A percentile compares a stretch with the other conserved stretches of the same genome.
phyloP scores from a whole-genome alignment of 2,797 vertebrate species.

The Lophius americanus region DNA sequence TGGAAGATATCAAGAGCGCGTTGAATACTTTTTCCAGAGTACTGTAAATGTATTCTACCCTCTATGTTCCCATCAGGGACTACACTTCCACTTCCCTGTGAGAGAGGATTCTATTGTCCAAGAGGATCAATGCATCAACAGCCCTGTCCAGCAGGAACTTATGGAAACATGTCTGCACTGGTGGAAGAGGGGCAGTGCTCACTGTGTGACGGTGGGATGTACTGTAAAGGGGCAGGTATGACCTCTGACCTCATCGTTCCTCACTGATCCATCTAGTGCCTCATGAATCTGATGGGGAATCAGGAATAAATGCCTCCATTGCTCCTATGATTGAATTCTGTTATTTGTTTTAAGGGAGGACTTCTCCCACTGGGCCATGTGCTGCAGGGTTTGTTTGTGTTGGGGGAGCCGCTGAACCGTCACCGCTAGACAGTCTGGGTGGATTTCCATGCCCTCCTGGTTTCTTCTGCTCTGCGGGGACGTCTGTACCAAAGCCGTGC shows the following conservation, averaged over 20 bases:
- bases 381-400: slow-evolving; percentile 79
- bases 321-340: slow-evolving; percentile 13
- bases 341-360: slow-evolving; percentile 67
- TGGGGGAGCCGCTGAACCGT: slow-evolving; percentile 64
- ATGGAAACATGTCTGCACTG: slow-evolving; percentile 77
- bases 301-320: neutral
- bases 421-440: slow-evolving; percentile 62
- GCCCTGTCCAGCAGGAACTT: slow-evolving; percentile 81
- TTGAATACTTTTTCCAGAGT: neutral
- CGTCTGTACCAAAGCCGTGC: slow-evolving; percentile 71
- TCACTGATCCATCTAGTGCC: neutral
- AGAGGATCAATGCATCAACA: slow-evolving; percentile 64
- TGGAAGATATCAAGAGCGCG: too few species aligned
- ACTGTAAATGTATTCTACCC: neutral
- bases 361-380: slow-evolving; percentile 75
- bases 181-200: slow-evolving; percentile 71
- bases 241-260: neutral
- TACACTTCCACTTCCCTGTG: slow-evolving; percentile 68
- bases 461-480: slow-evolving; percentile 81
- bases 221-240: slow-evolving; percentile 81
- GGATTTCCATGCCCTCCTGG: slow-evolving; percentile 76
- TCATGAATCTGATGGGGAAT: neutral
- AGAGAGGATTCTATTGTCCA: slow-evolving; percentile 82
- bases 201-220: slow-evolving; percentile 80
- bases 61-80: slow-evolving; percentile 61